Evolutionary conservation across 2,888 invertebrate genomes (phyloP).

Genomic region (Volucella zonaria): DNA sequence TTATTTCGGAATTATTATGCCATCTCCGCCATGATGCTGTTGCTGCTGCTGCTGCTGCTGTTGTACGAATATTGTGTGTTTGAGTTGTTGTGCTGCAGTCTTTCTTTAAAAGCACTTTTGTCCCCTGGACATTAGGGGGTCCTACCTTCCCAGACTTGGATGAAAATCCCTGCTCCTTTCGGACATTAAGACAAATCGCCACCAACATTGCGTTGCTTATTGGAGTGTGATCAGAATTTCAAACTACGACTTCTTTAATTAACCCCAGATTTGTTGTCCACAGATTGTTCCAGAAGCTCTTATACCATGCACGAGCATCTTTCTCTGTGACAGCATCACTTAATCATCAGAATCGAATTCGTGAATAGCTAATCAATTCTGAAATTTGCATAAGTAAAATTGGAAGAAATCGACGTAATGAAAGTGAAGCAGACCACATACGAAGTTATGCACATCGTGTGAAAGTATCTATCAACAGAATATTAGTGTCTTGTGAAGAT

Average conservation of each 20-base stretch:
- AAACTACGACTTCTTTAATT: constrained; percentile 11
- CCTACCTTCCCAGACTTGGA: not conserved
- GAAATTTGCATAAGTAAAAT: constrained; percentile 52
- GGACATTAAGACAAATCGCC: constrained; percentile 7
- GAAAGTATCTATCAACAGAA: constrained; percentile 31
- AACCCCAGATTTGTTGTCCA: constrained; percentile 2
- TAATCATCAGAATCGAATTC: constrained; percentile 14
- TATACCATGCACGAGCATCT: not conserved
- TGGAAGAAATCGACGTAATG: constrained; percentile 37
- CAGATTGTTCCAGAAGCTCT: not conserved
- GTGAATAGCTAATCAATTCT: constrained; percentile 32
- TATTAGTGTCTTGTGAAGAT: too few species aligned
- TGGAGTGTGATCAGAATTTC: constrained; percentile 34
- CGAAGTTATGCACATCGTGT: constrained; percentile 4
- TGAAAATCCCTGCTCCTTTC: not conserved
- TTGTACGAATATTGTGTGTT: not conserved
- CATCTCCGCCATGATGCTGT: constrained; percentile 40
- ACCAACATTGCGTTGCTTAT: constrained; percentile 24
- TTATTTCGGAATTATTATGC: constrained; percentile 75
- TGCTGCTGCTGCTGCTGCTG: not conserved
- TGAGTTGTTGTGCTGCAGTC: constrained; percentile 30
- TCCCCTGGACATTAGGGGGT: constrained; percentile 1
- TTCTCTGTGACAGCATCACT: not conserved
- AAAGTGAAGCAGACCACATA: constrained; percentile 37
- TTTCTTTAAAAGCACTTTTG: constrained; percentile 55